These are phyloP conservation scores for Lota lota DNA, from an alignment of 2,113 vertebrate genomes.

Conservation along the genomic window DNA sequence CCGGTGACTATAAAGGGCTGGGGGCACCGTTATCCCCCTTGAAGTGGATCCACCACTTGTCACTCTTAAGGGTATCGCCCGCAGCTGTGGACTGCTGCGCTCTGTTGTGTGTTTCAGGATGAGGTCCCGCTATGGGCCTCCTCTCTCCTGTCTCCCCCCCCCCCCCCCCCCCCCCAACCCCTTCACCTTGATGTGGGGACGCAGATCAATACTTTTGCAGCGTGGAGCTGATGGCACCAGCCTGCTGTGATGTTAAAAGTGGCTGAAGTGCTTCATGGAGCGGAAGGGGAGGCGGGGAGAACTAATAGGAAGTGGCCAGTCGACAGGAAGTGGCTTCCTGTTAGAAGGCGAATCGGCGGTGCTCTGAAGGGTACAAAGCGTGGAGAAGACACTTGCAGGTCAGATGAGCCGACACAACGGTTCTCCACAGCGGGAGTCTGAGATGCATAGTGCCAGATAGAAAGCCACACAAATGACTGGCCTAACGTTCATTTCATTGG, in stretches of 20 bases:
- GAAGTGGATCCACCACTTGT: conserved; percentile 74
- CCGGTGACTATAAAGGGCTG: conserved; percentile 67
- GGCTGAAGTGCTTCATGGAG: conserved; percentile 47
- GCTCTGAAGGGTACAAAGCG: conserved; percentile 54
- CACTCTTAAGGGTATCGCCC: conserved; percentile 71
- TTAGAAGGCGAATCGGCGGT: conserved; percentile 46
- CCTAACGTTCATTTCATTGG: no score
- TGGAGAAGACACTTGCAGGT: conserved; percentile 10
- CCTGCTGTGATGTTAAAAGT: conserved; percentile 63
- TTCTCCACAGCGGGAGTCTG: no score
- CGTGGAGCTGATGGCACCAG: conserved; percentile 64
- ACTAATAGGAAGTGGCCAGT: conserved; percentile 1
- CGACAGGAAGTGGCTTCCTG: conserved; percentile 49
- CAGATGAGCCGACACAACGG: no score
- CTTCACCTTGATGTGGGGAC: conserved; percentile 75
- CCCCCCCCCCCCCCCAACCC: neutral
- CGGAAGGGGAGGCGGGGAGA: no score
- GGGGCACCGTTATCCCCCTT: conserved; percentile 67
- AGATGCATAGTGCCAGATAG: conserved; percentile 8
- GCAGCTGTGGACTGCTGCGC: conserved; percentile 63
- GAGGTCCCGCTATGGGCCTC: conserved; percentile 61
- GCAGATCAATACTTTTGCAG: conserved; percentile 69
- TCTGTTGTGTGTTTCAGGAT: conserved; percentile 53
- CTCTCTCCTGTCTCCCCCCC: neutral
- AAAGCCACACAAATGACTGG: no score